A percentile compares a stretch with the other conserved stretches of the same genome.
Conservation (phyloP, 2,888 invertebrate genomes). For the Amaurobius ferox region DNA sequence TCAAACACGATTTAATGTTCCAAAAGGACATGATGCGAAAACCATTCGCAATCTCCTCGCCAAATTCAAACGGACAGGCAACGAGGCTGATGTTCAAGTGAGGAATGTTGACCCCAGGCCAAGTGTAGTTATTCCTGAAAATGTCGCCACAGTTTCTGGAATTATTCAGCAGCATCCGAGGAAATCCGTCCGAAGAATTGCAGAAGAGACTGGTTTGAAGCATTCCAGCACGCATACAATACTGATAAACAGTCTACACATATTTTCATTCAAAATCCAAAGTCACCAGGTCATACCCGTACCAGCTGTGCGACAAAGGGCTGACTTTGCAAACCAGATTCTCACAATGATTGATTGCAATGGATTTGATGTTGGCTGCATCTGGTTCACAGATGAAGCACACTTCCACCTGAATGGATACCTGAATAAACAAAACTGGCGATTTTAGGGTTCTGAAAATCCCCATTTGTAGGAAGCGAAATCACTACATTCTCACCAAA, state of each 20-base stretch:
- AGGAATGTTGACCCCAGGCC: background rate
- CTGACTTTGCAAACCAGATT: slow-evolving; percentile 4
- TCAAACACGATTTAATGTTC: slow-evolving; percentile 6
- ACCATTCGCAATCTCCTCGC: slow-evolving; percentile 8
- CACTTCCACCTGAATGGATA: background rate
- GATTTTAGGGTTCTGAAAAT: background rate
- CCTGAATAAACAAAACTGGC: slow-evolving; percentile 3
- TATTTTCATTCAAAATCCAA: too few species aligned
- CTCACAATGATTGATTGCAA: slow-evolving; percentile 15
- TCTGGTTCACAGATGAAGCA: slow-evolving; percentile 15
- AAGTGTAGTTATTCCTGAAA: slow-evolving; percentile 14
- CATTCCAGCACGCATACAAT: slow-evolving; percentile 10
- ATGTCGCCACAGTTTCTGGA: slow-evolving; percentile 19
- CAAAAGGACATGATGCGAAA: background rate
- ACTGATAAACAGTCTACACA: background rate
- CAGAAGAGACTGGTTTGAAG: slow-evolving; percentile 2
- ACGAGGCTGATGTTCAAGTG: background rate
- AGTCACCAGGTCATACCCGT: background rate
- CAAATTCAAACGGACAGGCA: slow-evolving; percentile 20
- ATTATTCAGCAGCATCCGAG: background rate
- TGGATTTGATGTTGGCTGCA: slow-evolving; percentile 10
- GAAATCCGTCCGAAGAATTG: slow-evolving; percentile 8
- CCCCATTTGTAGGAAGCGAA: slow-evolving; percentile 18
- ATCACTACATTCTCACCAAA: slow-evolving; percentile 7
- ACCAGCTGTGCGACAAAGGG: too few species aligned